These are phyloP conservation scores for Bombus confusus DNA, from an alignment of 1,140 invertebrate species.

Conservation along the genomic window DNA sequence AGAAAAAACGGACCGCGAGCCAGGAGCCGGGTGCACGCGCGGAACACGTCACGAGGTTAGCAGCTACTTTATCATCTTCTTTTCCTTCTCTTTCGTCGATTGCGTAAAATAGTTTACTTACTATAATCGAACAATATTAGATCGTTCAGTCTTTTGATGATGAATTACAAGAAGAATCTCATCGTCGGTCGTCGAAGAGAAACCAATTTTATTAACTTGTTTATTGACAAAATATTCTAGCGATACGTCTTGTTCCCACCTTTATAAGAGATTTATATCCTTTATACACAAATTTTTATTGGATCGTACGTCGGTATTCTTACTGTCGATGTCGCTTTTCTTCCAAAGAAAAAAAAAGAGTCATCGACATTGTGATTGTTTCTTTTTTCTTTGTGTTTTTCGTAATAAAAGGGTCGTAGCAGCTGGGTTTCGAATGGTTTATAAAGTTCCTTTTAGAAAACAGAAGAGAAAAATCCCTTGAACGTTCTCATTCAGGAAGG, in stretches of 20 bases:
- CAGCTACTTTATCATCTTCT: constrained; percentile 37
- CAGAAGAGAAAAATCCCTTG: constrained; percentile 69
- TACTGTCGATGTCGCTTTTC: not conserved
- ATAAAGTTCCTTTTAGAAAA: constrained; percentile 54
- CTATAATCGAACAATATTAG: constrained; percentile 53
- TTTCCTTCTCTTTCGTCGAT: constrained; percentile 5
- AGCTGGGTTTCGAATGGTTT: constrained; percentile 36
- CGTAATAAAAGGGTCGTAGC: not conserved
- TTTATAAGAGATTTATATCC: not conserved
- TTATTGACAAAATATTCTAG: not conserved
- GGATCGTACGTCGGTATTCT: not conserved
- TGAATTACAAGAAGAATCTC: not conserved
- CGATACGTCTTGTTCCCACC: not conserved
- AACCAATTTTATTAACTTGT: not conserved
- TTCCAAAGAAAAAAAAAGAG: not conserved
- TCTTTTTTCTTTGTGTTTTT: no score
- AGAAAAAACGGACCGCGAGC: not conserved
- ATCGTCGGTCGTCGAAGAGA: constrained; percentile 2
- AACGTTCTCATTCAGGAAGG: constrained; percentile 25
- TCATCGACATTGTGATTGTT: not conserved
- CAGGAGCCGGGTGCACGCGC: not conserved
- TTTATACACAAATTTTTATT: not conserved
- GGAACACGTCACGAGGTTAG: not conserved
- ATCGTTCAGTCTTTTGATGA: constrained; percentile 62
- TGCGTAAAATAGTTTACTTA: constrained; percentile 47